Evolutionary conservation across 1,140 invertebrate genomes (phyloP), one percentile per base, ranked within the genome.

Genomic region (Agrilus planipennis): DNA sequence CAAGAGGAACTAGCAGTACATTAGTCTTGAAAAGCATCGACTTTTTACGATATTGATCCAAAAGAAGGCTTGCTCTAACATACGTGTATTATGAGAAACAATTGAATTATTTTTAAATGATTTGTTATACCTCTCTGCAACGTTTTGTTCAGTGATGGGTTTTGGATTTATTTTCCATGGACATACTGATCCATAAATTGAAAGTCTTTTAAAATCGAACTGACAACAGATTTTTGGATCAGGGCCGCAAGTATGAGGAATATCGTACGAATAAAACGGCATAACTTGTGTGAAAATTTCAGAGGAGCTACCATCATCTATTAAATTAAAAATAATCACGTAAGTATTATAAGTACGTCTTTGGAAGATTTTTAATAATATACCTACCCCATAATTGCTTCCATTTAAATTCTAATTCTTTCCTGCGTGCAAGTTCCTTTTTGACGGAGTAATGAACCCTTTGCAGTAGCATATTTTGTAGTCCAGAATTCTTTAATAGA

Each of bases 221-320:
- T 98, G 91, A 58, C 94, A 95, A 61, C 95, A 99, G 18, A 93
- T 65, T 67, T 89, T 91, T 1, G 91, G 92, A 71, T 98, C 90
- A 0, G 95, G 95, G 0, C 95, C 95, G 68, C 95, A 99, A 0
- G 94, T 92, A 55, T 98, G 93, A 3, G 94, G 94, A 7, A 98
- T 75, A 60, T 97, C 94, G 57, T 99, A 99, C 25, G 88, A 91
- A 63, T 97, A 98, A 63, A 99, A 99, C 11, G 95, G 95, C 89
- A 98, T 96, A 75, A 97, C 78, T 53, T 99, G 94, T 9, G 92
- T 94, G 36, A 95, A 79, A 15, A 99, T 79, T 48, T 93, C 89
- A 0, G 79, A 87, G 9, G 71, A 70, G 0, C 80, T 84, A 14
- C 69, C 65, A 27, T 67, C 67, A 69, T 88, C 82, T 85, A 56